Base-by-base conservation (phyloP, 2,113 vertebrate species). In the Choloepus hoffmanni region DNA sequence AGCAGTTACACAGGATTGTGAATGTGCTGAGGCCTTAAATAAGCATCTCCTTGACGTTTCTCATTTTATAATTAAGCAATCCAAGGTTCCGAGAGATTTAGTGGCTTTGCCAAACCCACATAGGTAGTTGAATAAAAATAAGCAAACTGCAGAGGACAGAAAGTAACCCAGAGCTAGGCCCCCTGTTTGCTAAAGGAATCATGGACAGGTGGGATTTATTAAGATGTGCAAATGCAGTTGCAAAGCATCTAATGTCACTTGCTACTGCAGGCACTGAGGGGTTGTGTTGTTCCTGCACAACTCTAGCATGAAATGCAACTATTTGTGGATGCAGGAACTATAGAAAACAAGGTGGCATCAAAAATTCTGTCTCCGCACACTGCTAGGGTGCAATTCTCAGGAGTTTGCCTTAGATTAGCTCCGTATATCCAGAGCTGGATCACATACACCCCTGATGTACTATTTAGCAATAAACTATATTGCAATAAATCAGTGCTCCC, bases 381-480 rank as follows among this genome's bases (percentile, higher is more conserved):
- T 33, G 48, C n/a, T 9, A 3, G 11, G 55, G 13, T 48, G 55
- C 6, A 23, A 62, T 72, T 2, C 68, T 84, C 23, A 65, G 30
- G 82, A 78, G 45, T 84, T 10, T 92, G 45, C n/a, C 13, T 92
- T 87, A 21, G 30, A 94, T 92, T 88, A 97, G 70, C 8, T 92
- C 58, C 85, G 36, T 78, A 85, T 94, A 95, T 95, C 60, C 84
- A 60, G 76, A 83, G 10, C 26, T 73, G 26, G 28, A 53, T 74
- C 50, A 23, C 28, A 86, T 40, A 45, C 40, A 86, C 7, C 7
- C 10, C 2, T 23, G 3, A 26, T 77, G 18, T 70, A n/a, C 30
- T 89, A 26, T 76, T 96, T 60, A 94, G 30, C 43, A 72, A 36
- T 36, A 36, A 36, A 36, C 36, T 36, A 36, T 36, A 36, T 9